Evolutionary conservation across 1,140 invertebrate genomes (phyloP).

Genomic region (Nymphalis io): DNA sequence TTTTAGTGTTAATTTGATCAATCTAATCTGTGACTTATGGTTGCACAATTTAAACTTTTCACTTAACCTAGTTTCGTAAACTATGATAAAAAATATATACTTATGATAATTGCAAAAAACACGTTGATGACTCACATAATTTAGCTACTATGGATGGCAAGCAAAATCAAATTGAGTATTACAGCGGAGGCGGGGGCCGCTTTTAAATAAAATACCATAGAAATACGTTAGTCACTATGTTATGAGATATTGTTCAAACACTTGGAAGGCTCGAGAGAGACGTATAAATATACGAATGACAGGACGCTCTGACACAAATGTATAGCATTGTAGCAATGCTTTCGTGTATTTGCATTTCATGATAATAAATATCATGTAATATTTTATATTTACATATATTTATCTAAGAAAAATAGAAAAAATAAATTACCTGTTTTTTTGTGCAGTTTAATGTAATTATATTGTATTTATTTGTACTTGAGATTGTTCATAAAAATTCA

Average conservation of each 20-base stretch:
- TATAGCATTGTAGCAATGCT: slow-evolving; percentile 4
- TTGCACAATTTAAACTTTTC: too few species aligned
- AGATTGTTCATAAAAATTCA: too few species aligned
- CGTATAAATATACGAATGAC: slow-evolving; percentile 30
- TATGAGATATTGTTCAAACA: slow-evolving; percentile 28
- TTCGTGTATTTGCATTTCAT: slow-evolving; percentile 16
- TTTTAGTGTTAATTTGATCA: too few species aligned
- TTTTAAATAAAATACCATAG: slow-evolving; percentile 22
- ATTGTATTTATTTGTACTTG: too few species aligned
- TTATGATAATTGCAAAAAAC: background rate
- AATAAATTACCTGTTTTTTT: too few species aligned
- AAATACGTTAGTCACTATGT: slow-evolving; percentile 30
- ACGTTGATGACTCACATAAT: background rate
- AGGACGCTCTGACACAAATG: slow-evolving; percentile 14
- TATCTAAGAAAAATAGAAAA: background rate
- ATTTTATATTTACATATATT: background rate
- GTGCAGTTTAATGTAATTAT: background rate
- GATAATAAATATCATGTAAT: too few species aligned
- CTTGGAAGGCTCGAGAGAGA: slow-evolving; percentile 15
- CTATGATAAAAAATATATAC: too few species aligned
- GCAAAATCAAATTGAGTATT: slow-evolving; percentile 20
- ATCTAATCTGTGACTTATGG: too few species aligned
- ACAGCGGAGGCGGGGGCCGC: slow-evolving; percentile 26
- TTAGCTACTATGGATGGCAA: slow-evolving; percentile 11
- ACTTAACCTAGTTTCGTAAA: too few species aligned